Evolutionary conservation across 2,888 invertebrate genomes (phyloP), one percentile per base, ranked within the genome.

Genomic region (Hofmannophila pseudospretella): DNA sequence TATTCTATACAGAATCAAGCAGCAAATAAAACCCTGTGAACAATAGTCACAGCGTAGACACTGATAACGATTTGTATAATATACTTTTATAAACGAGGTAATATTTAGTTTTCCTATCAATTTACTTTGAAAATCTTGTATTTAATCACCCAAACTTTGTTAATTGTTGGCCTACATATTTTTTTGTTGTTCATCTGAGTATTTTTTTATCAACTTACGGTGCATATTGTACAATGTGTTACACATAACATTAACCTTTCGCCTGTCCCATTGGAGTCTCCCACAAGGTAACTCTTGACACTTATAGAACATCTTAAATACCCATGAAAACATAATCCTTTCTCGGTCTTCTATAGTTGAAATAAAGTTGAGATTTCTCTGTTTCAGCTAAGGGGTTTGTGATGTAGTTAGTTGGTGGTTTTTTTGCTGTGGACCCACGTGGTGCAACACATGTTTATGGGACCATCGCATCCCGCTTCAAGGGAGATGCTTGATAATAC

Each of bases 231-330:
- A 66, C 76, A 82, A 80, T 76, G 59, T 81, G 84, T 62, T 69
- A 66, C 69, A 67, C 80, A 79, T 81, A 73, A 71, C 59, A 59
- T 72, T 74, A 81, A 80, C 79, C 80, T 82, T 78, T 79, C 58
- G 73, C 70, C 63, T 73, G 68, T 73, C 69, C 67, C 72, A 58
- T 54, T 57, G 57, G 63, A 67, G 71, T 81, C 85, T 82, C 85
- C 85, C 85, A 82, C 85, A 81, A 84, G 82, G 85, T 85, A 71
- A 72, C 42, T 38, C 27, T 28, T 38, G 9, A 16, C 13, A 27
- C 36, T 9, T 28, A 27, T 25, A 45, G 38, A 48, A 33, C 35
- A 32, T 35, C 30, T 45, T 44, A 42, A 10, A 26, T 11, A 7
- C 3, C 14, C 11, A 20, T 11, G 2, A 2, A 10, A 2, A 10